These are phyloP conservation scores for Neocrepidodera transversa DNA, from an alignment of 2,888 invertebrate species.

Conservation along the genomic window DNA sequence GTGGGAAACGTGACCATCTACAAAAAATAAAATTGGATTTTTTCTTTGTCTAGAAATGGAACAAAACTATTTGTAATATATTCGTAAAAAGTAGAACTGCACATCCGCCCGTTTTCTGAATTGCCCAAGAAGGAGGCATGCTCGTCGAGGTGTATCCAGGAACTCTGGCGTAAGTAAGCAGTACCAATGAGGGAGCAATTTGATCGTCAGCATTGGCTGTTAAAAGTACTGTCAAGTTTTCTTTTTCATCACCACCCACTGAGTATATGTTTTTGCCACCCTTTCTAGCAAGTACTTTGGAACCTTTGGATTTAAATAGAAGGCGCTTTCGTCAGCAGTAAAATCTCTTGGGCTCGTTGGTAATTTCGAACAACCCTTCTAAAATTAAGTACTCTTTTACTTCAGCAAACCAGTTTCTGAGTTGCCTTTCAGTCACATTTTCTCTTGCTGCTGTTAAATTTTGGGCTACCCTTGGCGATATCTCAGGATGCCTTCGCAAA, in stretches of 20 bases:
- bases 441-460: slow-evolving; percentile 34
- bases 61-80: slow-evolving; percentile 55
- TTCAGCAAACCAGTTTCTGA: slow-evolving; percentile 49
- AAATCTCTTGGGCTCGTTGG: slow-evolving; percentile 47
- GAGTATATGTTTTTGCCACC: slow-evolving; percentile 48
- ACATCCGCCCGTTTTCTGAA: slow-evolving; percentile 58
- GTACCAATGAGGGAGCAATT: slow-evolving; percentile 40
- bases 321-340: slow-evolving; percentile 55
- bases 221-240: slow-evolving; percentile 46
- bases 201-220: slow-evolving; percentile 44
- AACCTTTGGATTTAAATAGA: slow-evolving; percentile 53
- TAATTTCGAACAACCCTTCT: slow-evolving; percentile 29
- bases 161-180: slow-evolving; percentile 50
- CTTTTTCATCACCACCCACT: slow-evolving; percentile 46
- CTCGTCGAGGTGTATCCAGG: slow-evolving; percentile 36
- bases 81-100: slow-evolving; percentile 54
- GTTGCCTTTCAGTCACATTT: slow-evolving; percentile 46
- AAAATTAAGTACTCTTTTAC: slow-evolving; percentile 45
- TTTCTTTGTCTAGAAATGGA: slow-evolving; percentile 32
- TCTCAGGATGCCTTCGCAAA: too few relatives aligned
- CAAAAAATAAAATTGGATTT: slow-evolving; percentile 17
- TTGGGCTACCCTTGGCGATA: slow-evolving; percentile 24
- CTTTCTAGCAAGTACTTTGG: slow-evolving; percentile 50
- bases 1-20: slow-evolving; percentile 28
- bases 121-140: slow-evolving; percentile 51